A percentile compares a stretch with the other conserved stretches of the same genome.
These are phyloP conservation scores for Fregata magnificens DNA, from an alignment of 2,113 vertebrate species.

Conservation along the genomic window DNA sequence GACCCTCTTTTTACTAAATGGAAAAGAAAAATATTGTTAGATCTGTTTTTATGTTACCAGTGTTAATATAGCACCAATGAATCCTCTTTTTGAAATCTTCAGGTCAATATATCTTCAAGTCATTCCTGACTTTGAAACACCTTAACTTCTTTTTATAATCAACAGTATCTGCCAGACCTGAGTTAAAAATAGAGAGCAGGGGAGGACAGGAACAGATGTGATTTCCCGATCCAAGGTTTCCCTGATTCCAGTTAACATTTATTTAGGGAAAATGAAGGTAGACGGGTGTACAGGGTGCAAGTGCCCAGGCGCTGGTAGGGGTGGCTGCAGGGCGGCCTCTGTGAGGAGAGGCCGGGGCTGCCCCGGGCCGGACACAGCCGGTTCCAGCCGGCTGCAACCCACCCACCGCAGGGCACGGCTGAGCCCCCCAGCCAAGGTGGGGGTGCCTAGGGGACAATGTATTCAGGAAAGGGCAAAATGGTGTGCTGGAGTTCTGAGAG, in stretches of 20 bases:
- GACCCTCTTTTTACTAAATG: not conserved
- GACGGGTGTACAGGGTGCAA: rapidly evolving
- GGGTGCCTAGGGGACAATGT: rapidly evolving
- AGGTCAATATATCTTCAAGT: not conserved
- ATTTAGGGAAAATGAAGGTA: not conserved
- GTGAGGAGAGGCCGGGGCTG: not conserved
- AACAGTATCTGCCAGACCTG: not conserved
- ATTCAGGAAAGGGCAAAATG: rapidly evolving
- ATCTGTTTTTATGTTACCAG: not conserved
- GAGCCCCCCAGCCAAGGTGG: not conserved
- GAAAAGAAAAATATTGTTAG: not conserved
- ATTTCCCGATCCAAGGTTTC: not conserved
- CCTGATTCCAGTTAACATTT: not conserved
- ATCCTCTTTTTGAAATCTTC: not conserved
- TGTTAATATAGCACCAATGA: not conserved
- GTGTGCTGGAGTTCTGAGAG: not conserved
- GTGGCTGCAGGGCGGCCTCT: rapidly evolving
- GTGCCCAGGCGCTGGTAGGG: rapidly evolving
- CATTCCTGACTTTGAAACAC: not conserved
- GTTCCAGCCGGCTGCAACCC: not conserved
- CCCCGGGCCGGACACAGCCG: rapidly evolving
- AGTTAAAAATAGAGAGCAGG: not conserved
- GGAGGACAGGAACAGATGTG: not conserved
- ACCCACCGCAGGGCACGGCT: not conserved
- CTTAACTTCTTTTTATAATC: not conserved